A percentile compares a stretch with the other conserved stretches of the same genome.
phyloP scores from a whole-genome alignment of 2,113 vertebrate genomes.

The Erythrocebus patas region DNA sequence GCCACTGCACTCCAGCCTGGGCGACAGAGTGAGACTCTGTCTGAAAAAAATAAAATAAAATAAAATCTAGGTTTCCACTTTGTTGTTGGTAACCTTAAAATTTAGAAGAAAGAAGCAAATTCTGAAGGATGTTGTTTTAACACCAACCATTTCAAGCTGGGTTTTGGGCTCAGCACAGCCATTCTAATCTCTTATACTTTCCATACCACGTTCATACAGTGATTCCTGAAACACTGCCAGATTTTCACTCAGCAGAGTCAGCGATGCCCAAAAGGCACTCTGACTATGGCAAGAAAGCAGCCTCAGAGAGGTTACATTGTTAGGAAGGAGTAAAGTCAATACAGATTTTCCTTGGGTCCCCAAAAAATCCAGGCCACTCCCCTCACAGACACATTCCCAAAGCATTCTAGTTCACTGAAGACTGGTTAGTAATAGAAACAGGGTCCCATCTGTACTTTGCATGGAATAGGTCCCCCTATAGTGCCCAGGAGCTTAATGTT shows the following conservation, averaged over 20 bases:
- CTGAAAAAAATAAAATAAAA: too few species aligned
- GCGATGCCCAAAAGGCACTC: background rate
- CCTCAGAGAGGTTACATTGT: background rate
- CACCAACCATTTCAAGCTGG: slow-evolving; percentile 11
- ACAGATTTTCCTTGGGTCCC: background rate
- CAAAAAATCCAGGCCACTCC: background rate
- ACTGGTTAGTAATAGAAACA: background rate
- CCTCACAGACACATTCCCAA: background rate
- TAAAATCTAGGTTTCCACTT: background rate
- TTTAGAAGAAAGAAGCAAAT: slow-evolving; percentile 42
- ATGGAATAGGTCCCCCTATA: background rate
- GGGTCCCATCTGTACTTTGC: background rate
- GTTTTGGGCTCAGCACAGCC: background rate
- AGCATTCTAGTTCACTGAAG: background rate
- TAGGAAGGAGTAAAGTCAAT: background rate
- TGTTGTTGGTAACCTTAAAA: slow-evolving; percentile 10
- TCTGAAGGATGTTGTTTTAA: background rate
- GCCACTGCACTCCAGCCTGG: too few species aligned
- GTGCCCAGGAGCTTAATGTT: background rate
- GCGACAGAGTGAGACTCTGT: too few species aligned
- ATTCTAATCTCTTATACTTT: background rate
- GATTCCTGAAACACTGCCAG: background rate
- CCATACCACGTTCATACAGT: background rate
- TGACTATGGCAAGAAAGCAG: background rate
- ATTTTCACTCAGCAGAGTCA: background rate